phyloP scores from a whole-genome alignment of 2,797 vertebrate species.

The Chaetophractus vellerosus region DNA sequence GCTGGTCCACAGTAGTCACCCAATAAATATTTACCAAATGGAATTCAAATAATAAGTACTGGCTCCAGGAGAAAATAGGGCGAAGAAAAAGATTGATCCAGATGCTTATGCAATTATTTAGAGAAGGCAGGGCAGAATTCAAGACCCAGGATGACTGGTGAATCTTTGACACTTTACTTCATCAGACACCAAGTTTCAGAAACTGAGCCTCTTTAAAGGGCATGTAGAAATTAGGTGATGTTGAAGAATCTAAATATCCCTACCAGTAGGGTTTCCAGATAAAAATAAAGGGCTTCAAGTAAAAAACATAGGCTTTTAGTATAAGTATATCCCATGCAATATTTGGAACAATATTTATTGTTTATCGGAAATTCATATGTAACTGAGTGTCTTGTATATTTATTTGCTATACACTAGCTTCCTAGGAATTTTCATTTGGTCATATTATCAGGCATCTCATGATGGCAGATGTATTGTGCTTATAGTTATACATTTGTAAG shows the following conservation, averaged over 20 bases:
- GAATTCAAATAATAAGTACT: conserved; percentile 31
- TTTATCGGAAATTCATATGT: conserved; percentile 28
- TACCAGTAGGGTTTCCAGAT: neutral
- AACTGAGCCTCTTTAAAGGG: neutral
- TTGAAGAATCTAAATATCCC: neutral
- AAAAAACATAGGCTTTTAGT: neutral
- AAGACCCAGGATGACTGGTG: neutral
- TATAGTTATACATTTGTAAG: neutral
- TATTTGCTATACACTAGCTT: neutral
- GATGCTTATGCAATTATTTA: neutral
- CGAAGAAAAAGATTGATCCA: neutral
- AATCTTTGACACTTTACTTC: neutral
- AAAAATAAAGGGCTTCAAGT: conserved; percentile 15
- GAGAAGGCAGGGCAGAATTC: neutral
- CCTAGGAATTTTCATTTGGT: neutral
- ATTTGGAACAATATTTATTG: neutral
- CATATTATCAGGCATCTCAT: neutral
- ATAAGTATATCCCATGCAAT: neutral
- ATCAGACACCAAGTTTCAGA: neutral
- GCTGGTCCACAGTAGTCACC: neutral
- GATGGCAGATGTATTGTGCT: neutral
- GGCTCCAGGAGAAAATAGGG: neutral
- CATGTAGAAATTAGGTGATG: neutral
- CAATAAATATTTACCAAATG: conserved; percentile 31
- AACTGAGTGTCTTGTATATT: neutral